These are phyloP conservation scores for Pyrgus malvae DNA, from an alignment of 2,888 invertebrate genomes.

Conservation along the genomic window DNA sequence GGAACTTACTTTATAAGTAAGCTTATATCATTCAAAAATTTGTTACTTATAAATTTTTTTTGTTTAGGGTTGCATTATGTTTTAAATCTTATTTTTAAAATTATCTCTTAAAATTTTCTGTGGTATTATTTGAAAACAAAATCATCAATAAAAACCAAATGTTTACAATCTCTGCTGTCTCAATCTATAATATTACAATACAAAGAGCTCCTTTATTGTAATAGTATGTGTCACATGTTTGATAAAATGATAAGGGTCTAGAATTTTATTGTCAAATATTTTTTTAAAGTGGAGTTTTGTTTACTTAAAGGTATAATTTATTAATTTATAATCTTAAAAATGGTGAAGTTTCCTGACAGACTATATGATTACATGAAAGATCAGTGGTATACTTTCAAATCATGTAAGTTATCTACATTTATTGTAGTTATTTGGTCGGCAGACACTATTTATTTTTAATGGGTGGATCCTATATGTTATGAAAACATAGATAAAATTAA, in stretches of 20 bases:
- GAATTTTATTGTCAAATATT: background rate
- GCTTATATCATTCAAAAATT: background rate
- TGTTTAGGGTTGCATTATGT: background rate
- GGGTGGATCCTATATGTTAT: no score
- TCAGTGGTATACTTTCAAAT: slow-evolving; percentile 63
- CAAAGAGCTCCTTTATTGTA: no score
- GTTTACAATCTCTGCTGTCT: background rate
- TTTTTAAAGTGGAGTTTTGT: background rate
- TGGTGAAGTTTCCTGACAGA: slow-evolving; percentile 44
- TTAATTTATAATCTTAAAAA: slow-evolving; percentile 52
- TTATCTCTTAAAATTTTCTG: no score
- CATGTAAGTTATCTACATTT: slow-evolving; percentile 58
- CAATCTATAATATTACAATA: no score
- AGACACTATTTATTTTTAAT: no score
- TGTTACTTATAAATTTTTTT: background rate
- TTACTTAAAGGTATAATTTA: background rate
- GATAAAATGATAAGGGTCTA: no score
- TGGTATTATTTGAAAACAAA: no score
- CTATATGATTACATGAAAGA: slow-evolving; percentile 52
- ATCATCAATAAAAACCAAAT: background rate
- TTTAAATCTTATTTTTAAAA: no score
- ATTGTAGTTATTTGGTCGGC: no score
- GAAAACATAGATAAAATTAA: background rate
- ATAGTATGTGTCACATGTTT: no score
- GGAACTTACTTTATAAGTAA: no score